Base-by-base conservation (phyloP, 2,113 vertebrate species). In the Felis catus region DNA sequence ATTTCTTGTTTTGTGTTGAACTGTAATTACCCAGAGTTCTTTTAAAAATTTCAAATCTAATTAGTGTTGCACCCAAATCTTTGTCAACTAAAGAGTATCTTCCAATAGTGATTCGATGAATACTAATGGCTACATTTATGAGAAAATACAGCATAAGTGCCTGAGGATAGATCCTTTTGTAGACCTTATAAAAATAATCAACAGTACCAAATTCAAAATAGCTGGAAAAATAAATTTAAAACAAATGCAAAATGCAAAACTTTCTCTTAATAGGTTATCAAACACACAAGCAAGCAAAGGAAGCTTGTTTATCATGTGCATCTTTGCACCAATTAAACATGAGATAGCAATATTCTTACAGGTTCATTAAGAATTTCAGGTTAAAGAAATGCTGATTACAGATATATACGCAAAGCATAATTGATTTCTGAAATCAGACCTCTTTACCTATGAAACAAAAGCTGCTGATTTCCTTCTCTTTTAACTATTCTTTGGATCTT, bases 381-480 rank as follows among this genome's bases (percentile, higher is more conserved):
- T 81, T 88, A 93, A 91, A 96, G 53, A 93, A 95, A 21, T 14
- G 3, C 41, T 96, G 39, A 95, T 96, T 97, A 89, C 68, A 86
- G 45, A 86, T 74, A 73, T 16, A 25, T 45, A 83, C 45, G n/a
- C 63, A 71, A 91, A 90, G 27, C 25, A 36, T 83, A 78, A 86
- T 51, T 89, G 79, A 92, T 95, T 95, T 97, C 74, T 86, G 55
- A 97, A 96, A 97, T 92, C 31, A n/a, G 33, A 78, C 80, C 10
- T 45, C 36, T 78, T 91, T 68, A 61, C 58, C 76, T 51, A 51
- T 88, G n/a, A 55, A 80, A 97, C 88, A 96, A 95, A 97, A 84
- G 94, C 51, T 70, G 3, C 82, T 90, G 91, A 97, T 95, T 96
- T 94, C 41, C 65, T 89, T 92, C 80, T 86, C n/a, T 85, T 79